Base-by-base conservation (phyloP, 2,797 vertebrate species). In the Ceyx erithaca region DNA sequence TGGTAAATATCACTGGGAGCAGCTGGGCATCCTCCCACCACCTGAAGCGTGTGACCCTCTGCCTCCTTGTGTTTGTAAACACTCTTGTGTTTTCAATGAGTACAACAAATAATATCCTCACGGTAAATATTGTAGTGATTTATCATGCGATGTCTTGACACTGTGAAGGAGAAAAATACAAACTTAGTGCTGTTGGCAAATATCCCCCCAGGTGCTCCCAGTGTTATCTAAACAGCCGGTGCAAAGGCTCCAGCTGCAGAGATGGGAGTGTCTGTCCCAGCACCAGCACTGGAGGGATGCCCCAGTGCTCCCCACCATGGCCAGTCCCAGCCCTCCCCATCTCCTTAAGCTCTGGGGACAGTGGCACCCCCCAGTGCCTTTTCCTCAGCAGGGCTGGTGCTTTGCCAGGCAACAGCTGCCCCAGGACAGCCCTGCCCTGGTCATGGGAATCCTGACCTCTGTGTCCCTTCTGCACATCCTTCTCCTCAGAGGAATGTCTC, bases 231-330 rank as follows among this genome's bases (percentile, higher is more conserved):
- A 55, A 67, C 0, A 6, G 20, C 22, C 2, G 2, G 19, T 37
- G 52, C 31, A 10, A 7, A 0, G 8, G 5, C 41, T 49, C 45
- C 40, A 28, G 62, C 55, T 19, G 31, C 48, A 10, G 69, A 9
- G 16, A 3, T 0, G 2, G 62, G 25, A 37, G 2, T 1, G 3
- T 14, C 6, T 2, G 16, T 20, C 46, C 64, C 21, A 3, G 12
- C 2, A 4, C 5, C 1, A 49, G 26, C 2, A 1, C 37, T 4
- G 20, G 1, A 7, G 11, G 16, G 79, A 28, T 40, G 28, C 18
- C 5, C 1, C 2, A 22, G 19, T 6, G 21, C 46, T 73, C 28
- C 43, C 67, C 43, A 7, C 5, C 13, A 2, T 2, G 23, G 30
- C 6, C 1, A 8, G 33, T 19, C 17, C 54, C n/a, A n/a, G 28